Evolutionary conservation across 2,888 invertebrate species (phyloP).

Genomic region (Cheilosia soror): DNA sequence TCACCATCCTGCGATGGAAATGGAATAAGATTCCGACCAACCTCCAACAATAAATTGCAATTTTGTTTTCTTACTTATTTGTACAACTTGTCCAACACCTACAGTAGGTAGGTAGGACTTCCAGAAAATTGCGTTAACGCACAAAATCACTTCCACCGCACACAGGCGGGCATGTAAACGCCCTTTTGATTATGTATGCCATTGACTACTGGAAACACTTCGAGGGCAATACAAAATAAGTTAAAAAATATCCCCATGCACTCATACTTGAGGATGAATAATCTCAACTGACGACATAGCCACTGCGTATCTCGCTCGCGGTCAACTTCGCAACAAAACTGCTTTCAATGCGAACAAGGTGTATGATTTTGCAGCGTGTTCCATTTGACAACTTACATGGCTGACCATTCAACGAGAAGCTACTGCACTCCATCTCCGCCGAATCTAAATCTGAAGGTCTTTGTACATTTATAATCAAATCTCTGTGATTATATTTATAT

Average conservation of each 20-base stretch:
- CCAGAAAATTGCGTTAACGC: constrained; percentile 58
- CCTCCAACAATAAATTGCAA: constrained; percentile 63
- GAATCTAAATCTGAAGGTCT: constrained; percentile 57
- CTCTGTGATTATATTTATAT: constrained; percentile 72
- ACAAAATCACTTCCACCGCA: constrained; percentile 65
- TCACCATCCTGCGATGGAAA: constrained; percentile 1
- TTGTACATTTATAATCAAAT: constrained; percentile 64
- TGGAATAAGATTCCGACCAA: constrained; percentile 41
- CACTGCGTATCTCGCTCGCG: constrained; percentile 26
- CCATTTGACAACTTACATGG: constrained; percentile 76
- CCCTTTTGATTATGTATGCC: constrained; percentile 71
- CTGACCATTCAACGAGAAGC: constrained; percentile 69
- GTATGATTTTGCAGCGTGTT: constrained; percentile 73
- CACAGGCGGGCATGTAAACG: constrained; percentile 71
- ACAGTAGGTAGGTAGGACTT: constrained; percentile 52
- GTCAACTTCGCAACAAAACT: constrained; percentile 39
- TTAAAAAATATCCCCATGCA: not conserved
- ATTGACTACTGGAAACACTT: constrained; percentile 69
- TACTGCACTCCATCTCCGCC: constrained; percentile 29
- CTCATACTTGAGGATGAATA: constrained; percentile 48
- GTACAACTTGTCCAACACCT: constrained; percentile 72
- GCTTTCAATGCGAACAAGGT: constrained; percentile 72
- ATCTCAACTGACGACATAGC: constrained; percentile 46
- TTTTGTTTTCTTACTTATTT: constrained; percentile 48
- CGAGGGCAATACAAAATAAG: not conserved